A percentile compares a stretch with the other conserved stretches of the same genome.
These are phyloP conservation scores for Epizoanthus stellaris DNA, from an alignment of 92 coral and sea anemone genomes.

Conservation along the genomic window DNA sequence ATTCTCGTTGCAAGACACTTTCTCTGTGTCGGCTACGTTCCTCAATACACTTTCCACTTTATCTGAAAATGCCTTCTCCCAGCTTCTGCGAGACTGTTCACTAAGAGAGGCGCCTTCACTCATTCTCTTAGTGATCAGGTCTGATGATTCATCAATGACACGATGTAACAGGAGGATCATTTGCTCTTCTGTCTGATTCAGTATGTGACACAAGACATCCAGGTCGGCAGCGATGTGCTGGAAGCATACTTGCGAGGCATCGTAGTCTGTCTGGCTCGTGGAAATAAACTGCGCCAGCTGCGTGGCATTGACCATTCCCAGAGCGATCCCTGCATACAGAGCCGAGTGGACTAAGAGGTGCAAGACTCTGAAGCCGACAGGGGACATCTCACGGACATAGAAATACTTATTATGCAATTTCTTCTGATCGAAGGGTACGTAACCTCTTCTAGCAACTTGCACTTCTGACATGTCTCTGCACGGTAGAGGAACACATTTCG, in stretches of 20 bases:
- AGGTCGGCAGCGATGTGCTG: slow-evolving; percentile 72
- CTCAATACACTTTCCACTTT: slow-evolving; percentile 5
- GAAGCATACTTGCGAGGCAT: slow-evolving; percentile 68
- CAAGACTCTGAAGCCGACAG: slow-evolving; percentile 79
- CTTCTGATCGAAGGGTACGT: slow-evolving; percentile 16
- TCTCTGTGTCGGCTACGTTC: too few relatives aligned
- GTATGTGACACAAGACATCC: slow-evolving; percentile 52
- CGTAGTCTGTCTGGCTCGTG: slow-evolving; percentile 20
- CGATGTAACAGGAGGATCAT: slow-evolving; percentile 71
- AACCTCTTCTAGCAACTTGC: slow-evolving; percentile 37
- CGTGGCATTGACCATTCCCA: slow-evolving; percentile 52
- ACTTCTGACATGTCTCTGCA: background rate
- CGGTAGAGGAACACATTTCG: slow-evolving; percentile 9
- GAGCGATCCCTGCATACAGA: slow-evolving; percentile 79
- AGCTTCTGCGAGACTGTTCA: slow-evolving; percentile 11
- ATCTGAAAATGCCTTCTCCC: slow-evolving; percentile 26
- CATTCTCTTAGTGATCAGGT: slow-evolving; percentile 47
- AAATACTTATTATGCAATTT: slow-evolving; percentile 28
- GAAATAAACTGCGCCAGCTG: slow-evolving; percentile 56
- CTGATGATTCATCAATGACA: slow-evolving; percentile 59
- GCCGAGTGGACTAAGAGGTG: slow-evolving; percentile 82
- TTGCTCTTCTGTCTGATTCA: slow-evolving; percentile 68
- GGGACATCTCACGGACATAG: slow-evolving; percentile 65
- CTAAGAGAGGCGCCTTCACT: background rate
- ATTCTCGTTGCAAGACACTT: too few relatives aligned